Evolutionary conservation across 2,113 vertebrate species (phyloP).

Genomic region (Nestor notabilis): DNA sequence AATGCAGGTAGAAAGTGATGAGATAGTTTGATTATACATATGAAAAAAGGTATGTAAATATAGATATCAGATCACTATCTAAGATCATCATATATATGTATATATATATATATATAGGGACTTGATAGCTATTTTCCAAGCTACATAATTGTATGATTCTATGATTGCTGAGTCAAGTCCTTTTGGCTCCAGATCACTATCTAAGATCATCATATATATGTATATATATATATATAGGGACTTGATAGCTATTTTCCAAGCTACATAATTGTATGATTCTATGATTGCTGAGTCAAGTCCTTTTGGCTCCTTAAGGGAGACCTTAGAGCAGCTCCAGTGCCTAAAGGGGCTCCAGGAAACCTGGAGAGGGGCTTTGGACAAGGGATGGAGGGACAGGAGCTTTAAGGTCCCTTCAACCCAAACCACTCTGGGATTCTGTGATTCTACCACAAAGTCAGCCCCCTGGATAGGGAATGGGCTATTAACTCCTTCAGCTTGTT

Average conservation of each 20-base stretch:
- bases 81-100: background rate
- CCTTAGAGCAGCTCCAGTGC: background rate
- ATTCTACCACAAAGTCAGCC: background rate
- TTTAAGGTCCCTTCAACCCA: background rate
- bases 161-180: background rate
- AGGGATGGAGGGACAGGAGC: background rate
- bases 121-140: background rate
- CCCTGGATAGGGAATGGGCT: background rate
- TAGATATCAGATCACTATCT: background rate
- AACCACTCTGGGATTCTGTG: background rate
- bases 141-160: background rate
- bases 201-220: background rate
- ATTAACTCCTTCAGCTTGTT: background rate
- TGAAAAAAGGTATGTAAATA: background rate
- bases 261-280: background rate
- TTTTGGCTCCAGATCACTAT: background rate
- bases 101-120: background rate
- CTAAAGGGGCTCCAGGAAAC: background rate
- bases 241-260: background rate
- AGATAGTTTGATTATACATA: rapidly evolving
- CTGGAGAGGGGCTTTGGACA: background rate
- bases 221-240: background rate
- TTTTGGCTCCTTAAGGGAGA: background rate
- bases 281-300: background rate
- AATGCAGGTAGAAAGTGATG: background rate